phyloP scores from a whole-genome alignment of 1,140 invertebrate species.

The Halesus radiatus region DNA sequence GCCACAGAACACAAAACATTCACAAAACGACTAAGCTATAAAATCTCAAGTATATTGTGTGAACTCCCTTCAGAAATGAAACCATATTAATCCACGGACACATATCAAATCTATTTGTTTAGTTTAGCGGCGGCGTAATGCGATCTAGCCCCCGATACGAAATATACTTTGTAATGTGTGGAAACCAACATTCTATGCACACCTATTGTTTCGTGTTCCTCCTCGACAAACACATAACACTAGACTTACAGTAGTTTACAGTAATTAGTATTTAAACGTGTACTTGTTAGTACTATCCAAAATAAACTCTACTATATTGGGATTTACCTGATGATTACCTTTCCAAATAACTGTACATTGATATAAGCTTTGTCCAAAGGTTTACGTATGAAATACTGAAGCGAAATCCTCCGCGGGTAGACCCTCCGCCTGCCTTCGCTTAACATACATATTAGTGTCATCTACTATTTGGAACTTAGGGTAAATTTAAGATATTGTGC shows the following conservation, averaged over 20 bases:
- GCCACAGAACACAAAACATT: slow-evolving; percentile 58
- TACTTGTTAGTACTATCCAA: slow-evolving; percentile 56
- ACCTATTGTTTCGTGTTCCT: slow-evolving; percentile 56
- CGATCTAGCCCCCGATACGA: slow-evolving; percentile 53
- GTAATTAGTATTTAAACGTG: slow-evolving; percentile 46
- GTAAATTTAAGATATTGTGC: slow-evolving; percentile 57
- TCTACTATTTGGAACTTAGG: slow-evolving; percentile 57
- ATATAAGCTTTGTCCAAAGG: slow-evolving; percentile 55
- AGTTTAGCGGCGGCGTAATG: slow-evolving; percentile 50
- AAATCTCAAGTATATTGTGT: slow-evolving; percentile 54
- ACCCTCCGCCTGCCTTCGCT: slow-evolving; percentile 24
- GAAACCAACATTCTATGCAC: slow-evolving; percentile 57
- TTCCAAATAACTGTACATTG: slow-evolving; percentile 57
- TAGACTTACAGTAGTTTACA: slow-evolving; percentile 54
- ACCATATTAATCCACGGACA: slow-evolving; percentile 52
- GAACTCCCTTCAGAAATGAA: slow-evolving; percentile 43
- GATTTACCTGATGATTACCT: slow-evolving; percentile 49
- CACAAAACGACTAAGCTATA: slow-evolving; percentile 58
- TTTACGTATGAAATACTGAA: slow-evolving; percentile 46
- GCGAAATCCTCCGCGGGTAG: slow-evolving; percentile 33
- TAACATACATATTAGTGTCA: slow-evolving; percentile 50
- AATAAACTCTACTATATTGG: slow-evolving; percentile 55
- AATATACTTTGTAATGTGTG: slow-evolving; percentile 54
- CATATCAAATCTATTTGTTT: slow-evolving; percentile 58
- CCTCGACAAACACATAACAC: slow-evolving; percentile 55